Evolutionary conservation across 2,888 invertebrate genomes (phyloP).

Genomic region (Eristalis intricaria): DNA sequence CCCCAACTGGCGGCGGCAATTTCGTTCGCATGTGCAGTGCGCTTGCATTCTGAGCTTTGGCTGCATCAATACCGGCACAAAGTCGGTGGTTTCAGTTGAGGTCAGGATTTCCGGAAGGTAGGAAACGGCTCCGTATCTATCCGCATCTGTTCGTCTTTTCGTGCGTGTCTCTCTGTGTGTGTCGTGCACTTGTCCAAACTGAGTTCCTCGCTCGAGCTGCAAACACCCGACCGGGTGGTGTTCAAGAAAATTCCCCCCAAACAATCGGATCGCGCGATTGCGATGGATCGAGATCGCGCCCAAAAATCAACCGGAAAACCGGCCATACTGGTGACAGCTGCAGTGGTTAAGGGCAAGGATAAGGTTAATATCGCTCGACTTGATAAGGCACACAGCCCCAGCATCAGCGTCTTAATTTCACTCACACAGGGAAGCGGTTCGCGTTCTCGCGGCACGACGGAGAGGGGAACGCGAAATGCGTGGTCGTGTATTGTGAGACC

Average conservation of each 20-base stretch:
- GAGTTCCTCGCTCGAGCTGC: slow-evolving; percentile 75
- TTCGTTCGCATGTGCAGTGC: not conserved
- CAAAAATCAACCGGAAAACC: slow-evolving; percentile 57
- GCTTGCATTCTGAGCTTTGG: not conserved
- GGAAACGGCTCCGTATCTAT: slow-evolving; percentile 38
- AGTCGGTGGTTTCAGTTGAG: slow-evolving; percentile 74
- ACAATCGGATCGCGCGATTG: slow-evolving; percentile 9
- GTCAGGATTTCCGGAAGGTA: slow-evolving; percentile 76
- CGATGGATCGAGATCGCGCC: slow-evolving; percentile 47
- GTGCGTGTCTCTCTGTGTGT: slow-evolving; percentile 6
- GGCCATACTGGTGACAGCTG: slow-evolving; percentile 70
- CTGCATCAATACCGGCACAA: slow-evolving; percentile 58
- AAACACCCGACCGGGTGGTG: slow-evolving; percentile 76
- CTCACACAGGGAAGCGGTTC: not conserved
- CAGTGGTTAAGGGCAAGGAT: slow-evolving; percentile 58
- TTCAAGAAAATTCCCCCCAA: slow-evolving; percentile 37
- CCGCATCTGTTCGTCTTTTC: slow-evolving; percentile 6
- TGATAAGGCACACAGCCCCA: not conserved
- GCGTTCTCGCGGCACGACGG: not conserved
- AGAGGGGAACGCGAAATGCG: slow-evolving; percentile 1
- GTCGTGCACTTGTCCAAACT: slow-evolving; percentile 73
- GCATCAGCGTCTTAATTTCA: not conserved
- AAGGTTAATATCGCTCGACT: slow-evolving; percentile 72
- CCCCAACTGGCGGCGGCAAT: not conserved
- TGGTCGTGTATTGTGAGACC: slow-evolving; percentile 4